phyloP scores from a whole-genome alignment of 2,113 vertebrate species.

The Megaceryle torquata region DNA sequence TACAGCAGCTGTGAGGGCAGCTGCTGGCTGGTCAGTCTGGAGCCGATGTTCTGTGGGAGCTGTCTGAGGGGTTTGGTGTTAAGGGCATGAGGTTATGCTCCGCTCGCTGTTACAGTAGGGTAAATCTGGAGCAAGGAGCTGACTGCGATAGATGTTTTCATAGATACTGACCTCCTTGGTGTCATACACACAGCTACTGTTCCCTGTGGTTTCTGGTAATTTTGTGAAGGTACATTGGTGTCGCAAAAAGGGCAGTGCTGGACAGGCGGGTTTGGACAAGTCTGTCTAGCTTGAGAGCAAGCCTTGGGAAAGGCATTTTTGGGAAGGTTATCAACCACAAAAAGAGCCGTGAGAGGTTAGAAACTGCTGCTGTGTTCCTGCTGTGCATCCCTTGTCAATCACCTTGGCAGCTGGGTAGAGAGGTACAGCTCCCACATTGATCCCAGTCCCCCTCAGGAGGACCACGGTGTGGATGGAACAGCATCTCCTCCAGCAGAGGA shows the following conservation, averaged over 20 bases:
- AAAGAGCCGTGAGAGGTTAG: background rate
- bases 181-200: background rate
- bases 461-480: background rate
- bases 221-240: background rate
- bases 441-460: background rate
- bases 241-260: background rate
- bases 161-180: background rate
- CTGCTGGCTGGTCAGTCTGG: background rate
- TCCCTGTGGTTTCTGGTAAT: background rate
- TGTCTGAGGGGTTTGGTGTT: background rate
- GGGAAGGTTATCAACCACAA: background rate
- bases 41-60: background rate
- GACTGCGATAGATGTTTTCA: background rate
- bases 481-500: background rate
- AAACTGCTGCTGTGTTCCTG: background rate
- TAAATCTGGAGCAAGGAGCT: background rate
- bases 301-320: background rate
- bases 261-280: background rate
- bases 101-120: background rate
- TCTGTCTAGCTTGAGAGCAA: background rate
- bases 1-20: background rate
- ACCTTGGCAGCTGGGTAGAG: background rate
- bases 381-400: background rate
- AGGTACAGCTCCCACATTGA: background rate
- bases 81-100: background rate